phyloP scores from a whole-genome alignment of 1,140 invertebrate genomes.

The Eufriesea mexicana region DNA sequence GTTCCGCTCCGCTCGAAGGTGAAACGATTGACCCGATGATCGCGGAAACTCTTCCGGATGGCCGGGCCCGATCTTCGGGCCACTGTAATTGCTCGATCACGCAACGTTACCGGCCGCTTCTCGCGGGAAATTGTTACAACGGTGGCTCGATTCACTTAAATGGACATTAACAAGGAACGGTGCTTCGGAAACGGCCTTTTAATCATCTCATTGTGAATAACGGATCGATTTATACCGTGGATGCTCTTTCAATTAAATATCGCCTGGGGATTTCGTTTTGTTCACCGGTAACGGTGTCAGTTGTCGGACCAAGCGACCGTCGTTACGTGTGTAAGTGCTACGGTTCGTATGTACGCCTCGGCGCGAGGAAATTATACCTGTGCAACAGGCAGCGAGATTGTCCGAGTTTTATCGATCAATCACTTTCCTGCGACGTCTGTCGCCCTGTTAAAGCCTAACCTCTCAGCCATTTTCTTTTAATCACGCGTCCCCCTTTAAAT shows the following conservation, averaged over 20 bases:
- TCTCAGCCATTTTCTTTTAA: background rate
- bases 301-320: background rate
- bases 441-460: background rate
- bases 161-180: conserved; percentile 45
- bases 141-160: conserved; percentile 39
- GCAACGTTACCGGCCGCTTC: background rate
- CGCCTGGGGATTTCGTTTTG: background rate
- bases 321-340: background rate
- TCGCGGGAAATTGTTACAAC: conserved; percentile 36
- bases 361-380: background rate
- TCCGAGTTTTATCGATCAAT: background rate
- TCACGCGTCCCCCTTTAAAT: background rate
- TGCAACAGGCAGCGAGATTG: too few species aligned
- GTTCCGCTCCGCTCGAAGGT: conserved; percentile 31
- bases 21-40: conserved; percentile 61
- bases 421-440: background rate
- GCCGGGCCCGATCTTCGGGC: conserved; percentile 4
- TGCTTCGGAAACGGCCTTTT: conserved; percentile 14
- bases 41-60: conserved; percentile 41
- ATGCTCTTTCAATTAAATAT: conserved; percentile 28
- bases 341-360: too few species aligned
- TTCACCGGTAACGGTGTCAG: conserved; percentile 8
- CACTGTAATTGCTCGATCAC: conserved; percentile 56
- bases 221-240: conserved; percentile 4
- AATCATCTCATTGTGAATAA: conserved; percentile 56